Base-by-base conservation (phyloP, 2,888 invertebrate species). In the Megalurothrips usitatus region DNA sequence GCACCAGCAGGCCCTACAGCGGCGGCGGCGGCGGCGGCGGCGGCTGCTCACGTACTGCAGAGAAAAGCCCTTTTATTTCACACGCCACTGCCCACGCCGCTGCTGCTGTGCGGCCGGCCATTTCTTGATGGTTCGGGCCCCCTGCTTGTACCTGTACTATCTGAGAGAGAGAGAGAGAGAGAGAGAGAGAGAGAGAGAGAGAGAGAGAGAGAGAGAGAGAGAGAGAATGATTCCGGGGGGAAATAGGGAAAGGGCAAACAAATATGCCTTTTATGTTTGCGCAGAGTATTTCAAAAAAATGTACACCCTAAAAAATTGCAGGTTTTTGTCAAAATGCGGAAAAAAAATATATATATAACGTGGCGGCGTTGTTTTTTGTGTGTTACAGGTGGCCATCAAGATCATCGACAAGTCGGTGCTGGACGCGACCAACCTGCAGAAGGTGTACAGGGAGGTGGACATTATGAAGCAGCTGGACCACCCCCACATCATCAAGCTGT, bases 401-500 rank as follows among this genome's bases (percentile, higher is more conserved):
- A 96, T 97, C 87, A 96, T 97, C 87, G 96, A 97, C 90, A 96
- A 96, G 89, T 94, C 94, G 82, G 94, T 95, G 88, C 89, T 97
- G 89, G 96, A 96, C 87, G 92, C 94, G 84, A 94, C 94, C 85
- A 97, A 97, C 88, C 90, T 97, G 87, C 94, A 95, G 87, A 99
- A 99, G 89, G 97, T 99, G 84, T 95, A 97, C 88, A 92, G 98
- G 84, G 99, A 99, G 90, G 97, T 98, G 86, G 96, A 97, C 87
- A 98, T 98, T 86, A 96, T 98, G 94, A 97, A 97, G 89, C 93
- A 95, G 85, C 91, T 98, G 86, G 94, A 97, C 87, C 99, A 99
- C 90, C 98, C 98, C 83, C 97, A 98, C 89, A 98, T 99, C 87
- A 97, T 98, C 87, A 97, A 97, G 89, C 91, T 98, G 86, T 98